Evolutionary conservation across 2,888 invertebrate genomes (phyloP).

Genomic region (Nymphalis c-album): DNA sequence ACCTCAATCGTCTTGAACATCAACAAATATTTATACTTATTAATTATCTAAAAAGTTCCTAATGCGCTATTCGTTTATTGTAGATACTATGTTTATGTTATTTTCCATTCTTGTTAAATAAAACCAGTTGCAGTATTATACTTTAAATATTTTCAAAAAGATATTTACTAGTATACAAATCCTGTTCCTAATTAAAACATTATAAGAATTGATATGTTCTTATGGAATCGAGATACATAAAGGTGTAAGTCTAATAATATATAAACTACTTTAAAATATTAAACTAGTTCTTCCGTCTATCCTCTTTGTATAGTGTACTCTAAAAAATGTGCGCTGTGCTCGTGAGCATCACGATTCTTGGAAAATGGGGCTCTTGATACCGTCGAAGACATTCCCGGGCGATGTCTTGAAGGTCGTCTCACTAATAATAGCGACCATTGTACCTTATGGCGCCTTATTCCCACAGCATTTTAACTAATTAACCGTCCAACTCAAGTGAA

Average conservation of each 20-base stretch:
- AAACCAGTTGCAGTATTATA: too few species aligned
- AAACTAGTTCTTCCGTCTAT: constrained; percentile 22
- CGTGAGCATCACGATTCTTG: constrained; percentile 65
- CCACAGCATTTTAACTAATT: constrained; percentile 24
- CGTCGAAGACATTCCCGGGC: constrained; percentile 58
- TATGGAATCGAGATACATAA: not conserved
- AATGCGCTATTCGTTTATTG: not conserved
- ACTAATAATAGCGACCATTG: constrained; percentile 60
- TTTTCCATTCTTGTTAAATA: too few species aligned
- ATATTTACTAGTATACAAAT: too few species aligned
- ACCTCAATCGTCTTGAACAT: constrained; percentile 35
- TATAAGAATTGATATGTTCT: not conserved
- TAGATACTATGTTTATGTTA: too few species aligned
- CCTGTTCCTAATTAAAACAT: not conserved
- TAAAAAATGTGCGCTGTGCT: constrained; percentile 67
- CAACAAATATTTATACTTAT: constrained; percentile 19
- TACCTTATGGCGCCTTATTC: constrained; percentile 46
- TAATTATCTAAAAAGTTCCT: not conserved
- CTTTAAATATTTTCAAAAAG: too few species aligned
- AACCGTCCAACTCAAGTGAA: constrained; percentile 6
- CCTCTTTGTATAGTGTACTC: constrained; percentile 33
- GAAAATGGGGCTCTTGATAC: constrained; percentile 67
- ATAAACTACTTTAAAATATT: constrained; percentile 3
- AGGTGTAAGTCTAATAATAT: not conserved
- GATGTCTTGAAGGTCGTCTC: constrained; percentile 68